Evolutionary conservation across 35 echinoderm and acorn worm species (phyloP).

Genomic region (Holothuria glaberrima): DNA sequence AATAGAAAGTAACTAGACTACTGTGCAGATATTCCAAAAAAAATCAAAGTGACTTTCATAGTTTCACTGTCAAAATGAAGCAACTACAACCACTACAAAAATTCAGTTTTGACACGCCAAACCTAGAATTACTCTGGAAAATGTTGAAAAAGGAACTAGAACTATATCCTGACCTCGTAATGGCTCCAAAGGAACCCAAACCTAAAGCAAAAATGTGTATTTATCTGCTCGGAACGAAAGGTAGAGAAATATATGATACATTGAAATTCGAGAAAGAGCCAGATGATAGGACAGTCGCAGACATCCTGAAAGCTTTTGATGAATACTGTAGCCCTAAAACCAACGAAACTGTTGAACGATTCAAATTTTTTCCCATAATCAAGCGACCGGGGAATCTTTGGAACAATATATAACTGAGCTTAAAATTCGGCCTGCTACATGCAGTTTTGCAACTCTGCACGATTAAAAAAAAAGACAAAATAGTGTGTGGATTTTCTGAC

Average conservation of each 20-base stretch:
- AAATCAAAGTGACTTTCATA: constrained; percentile 17
- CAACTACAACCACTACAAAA: constrained; percentile 14
- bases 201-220: constrained; percentile 33
- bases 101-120: constrained; percentile 52
- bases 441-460: constrained; percentile 47
- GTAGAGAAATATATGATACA: constrained; percentile 37
- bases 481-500: constrained; percentile 42
- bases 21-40: background rate
- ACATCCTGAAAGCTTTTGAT: constrained; percentile 28
- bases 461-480: constrained; percentile 57
- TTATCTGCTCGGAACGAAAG: constrained; percentile 33
- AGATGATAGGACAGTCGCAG: constrained; percentile 11
- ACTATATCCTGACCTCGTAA: constrained; percentile 5
- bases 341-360: constrained; percentile 43
- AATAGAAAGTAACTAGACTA: constrained; percentile 1
- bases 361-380: constrained; percentile 22
- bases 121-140: constrained; percentile 12
- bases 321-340: constrained; percentile 38
- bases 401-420: too few relatives aligned
- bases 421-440: constrained; percentile 27
- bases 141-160: constrained; percentile 20
- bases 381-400: constrained; percentile 30
- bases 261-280: background rate
- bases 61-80: constrained; percentile 19
- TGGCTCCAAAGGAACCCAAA: background rate